These are phyloP conservation scores for Choristoneura rosaceana DNA, from an alignment of 2,888 invertebrate species.

Conservation along the genomic window DNA sequence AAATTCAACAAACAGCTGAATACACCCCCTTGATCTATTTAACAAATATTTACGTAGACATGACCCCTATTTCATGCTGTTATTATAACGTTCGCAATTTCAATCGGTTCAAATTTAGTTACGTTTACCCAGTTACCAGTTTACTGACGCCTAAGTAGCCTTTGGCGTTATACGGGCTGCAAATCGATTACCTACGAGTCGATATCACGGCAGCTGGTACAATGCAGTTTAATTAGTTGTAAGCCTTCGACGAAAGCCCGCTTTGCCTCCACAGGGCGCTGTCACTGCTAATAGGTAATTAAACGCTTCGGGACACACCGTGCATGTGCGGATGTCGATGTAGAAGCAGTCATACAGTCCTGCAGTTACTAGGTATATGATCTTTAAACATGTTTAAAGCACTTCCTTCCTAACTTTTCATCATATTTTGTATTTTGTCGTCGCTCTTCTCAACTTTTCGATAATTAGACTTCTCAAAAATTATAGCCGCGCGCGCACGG, in stretches of 20 bases:
- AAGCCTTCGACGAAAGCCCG: constrained; percentile 41
- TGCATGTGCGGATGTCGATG: neutral
- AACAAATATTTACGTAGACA: neutral
- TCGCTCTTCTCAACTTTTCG: too few species aligned
- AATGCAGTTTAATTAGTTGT: constrained; percentile 46
- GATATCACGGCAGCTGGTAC: constrained; percentile 41
- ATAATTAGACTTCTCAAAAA: too few species aligned
- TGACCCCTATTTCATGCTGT: neutral
- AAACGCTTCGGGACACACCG: constrained; percentile 39
- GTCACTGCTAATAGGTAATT: constrained; percentile 43
- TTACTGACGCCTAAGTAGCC: neutral
- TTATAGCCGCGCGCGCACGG: too few species aligned
- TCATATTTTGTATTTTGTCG: too few species aligned
- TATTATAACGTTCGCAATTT: neutral
- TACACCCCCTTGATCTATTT: too few species aligned
- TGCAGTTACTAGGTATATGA: too few species aligned
- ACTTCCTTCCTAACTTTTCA: too few species aligned
- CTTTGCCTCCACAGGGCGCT: constrained; percentile 24
- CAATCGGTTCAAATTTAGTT: constrained; percentile 1
- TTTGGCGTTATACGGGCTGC: constrained; percentile 3
- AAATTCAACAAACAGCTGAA: too few species aligned
- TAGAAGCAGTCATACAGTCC: neutral
- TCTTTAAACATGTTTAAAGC: too few species aligned
- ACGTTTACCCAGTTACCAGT: neutral
- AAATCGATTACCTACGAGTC: constrained; percentile 32